phyloP scores from a whole-genome alignment of 2,888 invertebrate species.

The Cistogaster globosa region DNA sequence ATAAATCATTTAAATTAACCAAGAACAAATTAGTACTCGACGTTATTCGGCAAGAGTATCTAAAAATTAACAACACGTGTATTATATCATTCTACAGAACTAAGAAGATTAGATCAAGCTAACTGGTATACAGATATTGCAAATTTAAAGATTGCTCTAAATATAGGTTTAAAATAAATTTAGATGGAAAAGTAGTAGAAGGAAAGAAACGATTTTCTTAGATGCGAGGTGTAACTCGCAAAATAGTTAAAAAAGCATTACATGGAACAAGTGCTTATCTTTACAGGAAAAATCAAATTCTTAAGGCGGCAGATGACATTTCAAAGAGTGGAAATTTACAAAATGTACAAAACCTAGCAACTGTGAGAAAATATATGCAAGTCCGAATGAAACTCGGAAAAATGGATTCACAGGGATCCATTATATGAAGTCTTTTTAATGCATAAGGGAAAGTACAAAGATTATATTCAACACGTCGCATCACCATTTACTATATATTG shows the following conservation, averaged over 20 bases:
- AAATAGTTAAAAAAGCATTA: slow-evolving; percentile 20
- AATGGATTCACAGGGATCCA: slow-evolving; percentile 1
- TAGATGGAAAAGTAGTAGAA: too few relatives aligned
- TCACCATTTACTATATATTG: slow-evolving; percentile 1
- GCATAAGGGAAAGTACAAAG: neutral
- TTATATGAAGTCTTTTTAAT: slow-evolving; percentile 26
- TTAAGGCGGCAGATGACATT: slow-evolving; percentile 26
- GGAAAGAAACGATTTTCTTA: too few relatives aligned
- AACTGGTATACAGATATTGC: too few relatives aligned
- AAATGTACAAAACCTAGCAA: slow-evolving; percentile 7
- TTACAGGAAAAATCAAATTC: slow-evolving; percentile 22
- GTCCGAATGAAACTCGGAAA: slow-evolving; percentile 1
- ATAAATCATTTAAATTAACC: too few relatives aligned
- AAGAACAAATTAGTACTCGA: too few relatives aligned
- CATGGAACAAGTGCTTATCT: slow-evolving; percentile 11
- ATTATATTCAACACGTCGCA: neutral
- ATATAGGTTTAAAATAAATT: too few relatives aligned
- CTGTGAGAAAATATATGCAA: slow-evolving; percentile 18
- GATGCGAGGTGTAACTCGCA: too few relatives aligned
- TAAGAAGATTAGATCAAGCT: too few relatives aligned
- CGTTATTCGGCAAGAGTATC: too few relatives aligned
- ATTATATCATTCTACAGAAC: too few relatives aligned
- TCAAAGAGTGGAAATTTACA: slow-evolving; percentile 14
- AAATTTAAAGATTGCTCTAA: too few relatives aligned
- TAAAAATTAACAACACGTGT: too few relatives aligned